Conservation (phyloP, 2,888 invertebrate genomes). For the Ethmia dodecea region DNA sequence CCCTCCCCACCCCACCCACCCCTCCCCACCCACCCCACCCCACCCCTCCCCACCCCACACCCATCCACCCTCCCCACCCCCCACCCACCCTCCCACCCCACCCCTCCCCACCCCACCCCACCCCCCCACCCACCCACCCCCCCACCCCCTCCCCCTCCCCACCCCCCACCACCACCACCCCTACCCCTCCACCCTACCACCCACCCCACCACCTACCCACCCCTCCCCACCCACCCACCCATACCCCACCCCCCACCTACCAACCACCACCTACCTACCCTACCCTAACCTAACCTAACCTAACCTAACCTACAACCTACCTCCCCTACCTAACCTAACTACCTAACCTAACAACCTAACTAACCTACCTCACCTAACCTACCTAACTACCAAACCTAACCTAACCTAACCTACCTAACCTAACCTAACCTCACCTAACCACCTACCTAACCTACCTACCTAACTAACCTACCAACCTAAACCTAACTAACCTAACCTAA, state of each 20-base stretch:
- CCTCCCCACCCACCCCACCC: too few relatives aligned
- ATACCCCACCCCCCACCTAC: constrained; percentile 20
- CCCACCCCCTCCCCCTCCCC: too few relatives aligned
- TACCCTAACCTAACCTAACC: constrained; percentile 17
- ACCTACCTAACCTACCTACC: constrained; percentile 20
- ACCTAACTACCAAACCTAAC: constrained; percentile 17
- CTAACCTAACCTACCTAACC: constrained; percentile 19
- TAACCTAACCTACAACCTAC: constrained; percentile 13
- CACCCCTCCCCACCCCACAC: too few relatives aligned
- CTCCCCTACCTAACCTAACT: constrained; percentile 13
- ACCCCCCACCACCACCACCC: too few relatives aligned
- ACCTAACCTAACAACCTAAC: constrained; percentile 13
- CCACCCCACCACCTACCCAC: constrained; percentile 19
- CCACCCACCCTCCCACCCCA: too few relatives aligned
- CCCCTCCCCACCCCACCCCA: too few relatives aligned
- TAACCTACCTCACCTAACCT: constrained; percentile 16
- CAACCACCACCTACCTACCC: constrained; percentile 20
- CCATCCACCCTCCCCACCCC: too few relatives aligned
- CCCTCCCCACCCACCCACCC: constrained; percentile 16
- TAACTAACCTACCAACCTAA: constrained; percentile 15
- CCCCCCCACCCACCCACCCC: too few relatives aligned
- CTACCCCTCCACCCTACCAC: too few relatives aligned
- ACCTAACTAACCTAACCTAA: constrained; percentile 21
- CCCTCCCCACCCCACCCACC: too few relatives aligned
- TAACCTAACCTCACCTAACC: constrained; percentile 22